Conservation (phyloP, 2,888 invertebrate species). For the Chymomyza procnemis region DNA sequence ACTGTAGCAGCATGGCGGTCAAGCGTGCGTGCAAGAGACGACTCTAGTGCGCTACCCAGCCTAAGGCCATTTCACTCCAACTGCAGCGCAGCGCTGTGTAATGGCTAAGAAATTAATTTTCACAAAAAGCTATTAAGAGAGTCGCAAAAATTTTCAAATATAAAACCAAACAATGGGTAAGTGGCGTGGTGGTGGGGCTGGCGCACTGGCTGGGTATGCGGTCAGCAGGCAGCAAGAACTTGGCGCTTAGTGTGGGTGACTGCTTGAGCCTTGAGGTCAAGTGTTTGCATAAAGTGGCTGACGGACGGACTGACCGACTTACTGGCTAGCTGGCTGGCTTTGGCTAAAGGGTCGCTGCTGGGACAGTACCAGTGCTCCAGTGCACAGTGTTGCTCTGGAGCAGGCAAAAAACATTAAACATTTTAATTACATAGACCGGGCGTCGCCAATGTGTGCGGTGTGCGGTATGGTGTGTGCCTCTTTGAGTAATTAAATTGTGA, state of each 20-base stretch:
- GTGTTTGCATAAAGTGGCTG: slow-evolving; percentile 23
- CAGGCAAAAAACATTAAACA: slow-evolving; percentile 25
- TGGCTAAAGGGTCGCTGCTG: slow-evolving; percentile 13
- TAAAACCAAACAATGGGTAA: slow-evolving; percentile 66
- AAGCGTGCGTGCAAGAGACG: neutral
- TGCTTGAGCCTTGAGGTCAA: slow-evolving; percentile 28
- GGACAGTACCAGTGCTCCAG: slow-evolving; percentile 4
- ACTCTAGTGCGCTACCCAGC: too few species aligned
- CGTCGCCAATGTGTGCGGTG: neutral
- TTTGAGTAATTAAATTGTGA: slow-evolving; percentile 55
- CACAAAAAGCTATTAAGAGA: slow-evolving; percentile 67
- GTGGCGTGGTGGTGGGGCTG: slow-evolving; percentile 5
- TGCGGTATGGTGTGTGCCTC: slow-evolving; percentile 17
- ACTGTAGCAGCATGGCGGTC: neutral
- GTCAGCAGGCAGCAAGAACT: neutral
- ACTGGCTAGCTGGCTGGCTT: too few species aligned
- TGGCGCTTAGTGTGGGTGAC: neutral
- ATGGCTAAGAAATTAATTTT: slow-evolving; percentile 70
- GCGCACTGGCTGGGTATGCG: neutral
- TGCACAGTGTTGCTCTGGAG: neutral
- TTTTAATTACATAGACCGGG: slow-evolving; percentile 40
- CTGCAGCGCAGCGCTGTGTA: slow-evolving; percentile 29
- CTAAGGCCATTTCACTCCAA: slow-evolving; percentile 7
- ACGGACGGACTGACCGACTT: too few species aligned
- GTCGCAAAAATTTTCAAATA: slow-evolving; percentile 68